A percentile compares a stretch with the other conserved stretches of the same genome.
Evolutionary conservation across 2,113 vertebrate genomes (phyloP).

Genomic region (Notechis scutatus): DNA sequence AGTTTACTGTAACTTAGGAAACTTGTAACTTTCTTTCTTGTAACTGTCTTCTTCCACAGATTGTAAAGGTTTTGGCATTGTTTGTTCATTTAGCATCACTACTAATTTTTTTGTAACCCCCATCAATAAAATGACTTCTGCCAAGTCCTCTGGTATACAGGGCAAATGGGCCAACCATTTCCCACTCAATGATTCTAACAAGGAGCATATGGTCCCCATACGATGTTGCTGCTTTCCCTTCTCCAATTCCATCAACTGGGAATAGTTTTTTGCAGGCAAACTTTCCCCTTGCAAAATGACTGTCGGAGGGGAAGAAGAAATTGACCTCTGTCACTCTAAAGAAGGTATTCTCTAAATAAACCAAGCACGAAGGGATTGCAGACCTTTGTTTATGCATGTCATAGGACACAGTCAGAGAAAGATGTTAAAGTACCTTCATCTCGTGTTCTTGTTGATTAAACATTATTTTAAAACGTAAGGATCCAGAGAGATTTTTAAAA

Average conservation of each 20-base stretch:
- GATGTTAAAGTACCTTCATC: not conserved
- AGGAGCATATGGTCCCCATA: constrained; percentile 37
- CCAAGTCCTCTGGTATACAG: constrained; percentile 3
- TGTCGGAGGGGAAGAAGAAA: not conserved
- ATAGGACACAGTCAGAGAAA: not conserved
- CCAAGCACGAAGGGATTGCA: not conserved
- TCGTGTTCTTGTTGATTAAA: not conserved
- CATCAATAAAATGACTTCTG: constrained; percentile 23
- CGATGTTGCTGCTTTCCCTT: constrained; percentile 19
- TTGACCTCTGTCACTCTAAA: constrained; percentile 24
- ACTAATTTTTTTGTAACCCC: not conserved
- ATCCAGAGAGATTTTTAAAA: not conserved
- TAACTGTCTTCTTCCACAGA: not conserved
- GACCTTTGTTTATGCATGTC: constrained; percentile 3
- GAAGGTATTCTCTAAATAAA: constrained; percentile 1
- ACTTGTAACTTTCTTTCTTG: not conserved
- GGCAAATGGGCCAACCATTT: constrained; percentile 24
- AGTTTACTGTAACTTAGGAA: constrained; percentile 20
- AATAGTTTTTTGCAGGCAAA: constrained; percentile 21
- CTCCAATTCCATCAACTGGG: constrained; percentile 14
- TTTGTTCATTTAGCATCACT: constrained; percentile 14
- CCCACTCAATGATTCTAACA: constrained; percentile 42
- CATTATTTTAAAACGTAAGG: not conserved
- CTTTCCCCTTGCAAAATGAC: constrained; percentile 30
- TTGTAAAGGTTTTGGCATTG: not conserved